A percentile compares a stretch with the other conserved stretches of the same genome.
phyloP scores from a whole-genome alignment of 2,797 vertebrate species.

The Melanotaenia maccullochi region DNA sequence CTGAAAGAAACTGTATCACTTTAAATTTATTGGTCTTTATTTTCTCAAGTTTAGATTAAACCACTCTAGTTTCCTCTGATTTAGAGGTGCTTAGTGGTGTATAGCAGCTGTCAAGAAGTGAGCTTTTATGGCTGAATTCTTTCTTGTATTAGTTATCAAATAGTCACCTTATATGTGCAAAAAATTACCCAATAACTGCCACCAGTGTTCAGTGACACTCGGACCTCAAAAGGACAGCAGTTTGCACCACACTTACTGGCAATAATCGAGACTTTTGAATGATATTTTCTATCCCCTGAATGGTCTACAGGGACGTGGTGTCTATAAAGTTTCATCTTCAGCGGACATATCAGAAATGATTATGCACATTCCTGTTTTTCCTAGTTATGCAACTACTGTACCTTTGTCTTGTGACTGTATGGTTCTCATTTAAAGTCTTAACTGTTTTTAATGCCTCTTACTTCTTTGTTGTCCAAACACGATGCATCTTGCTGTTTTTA shows the following conservation, averaged over 20 bases:
- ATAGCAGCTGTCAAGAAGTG: neutral
- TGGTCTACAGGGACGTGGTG: slow-evolving; percentile 7
- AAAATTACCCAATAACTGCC: slow-evolving; percentile 40
- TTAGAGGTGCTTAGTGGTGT: slow-evolving; percentile 23
- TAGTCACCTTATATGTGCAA: slow-evolving; percentile 31
- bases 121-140: neutral
- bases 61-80: slow-evolving; percentile 17
- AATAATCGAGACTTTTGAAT: slow-evolving; percentile 70
- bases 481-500: slow-evolving; percentile 56
- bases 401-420: slow-evolving; percentile 43
- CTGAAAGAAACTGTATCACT: slow-evolving; percentile 12
- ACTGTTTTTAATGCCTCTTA: slow-evolving; percentile 38
- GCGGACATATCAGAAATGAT: slow-evolving; percentile 37
- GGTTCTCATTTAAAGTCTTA: slow-evolving; percentile 60
- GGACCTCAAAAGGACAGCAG: slow-evolving; percentile 49
- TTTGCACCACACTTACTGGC: slow-evolving; percentile 45
- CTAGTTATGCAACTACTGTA: slow-evolving; percentile 69
- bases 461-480: slow-evolving; percentile 37
- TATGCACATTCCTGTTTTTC: slow-evolving; percentile 71
- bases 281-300: slow-evolving; percentile 16
- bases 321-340: slow-evolving; percentile 31
- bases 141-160: neutral
- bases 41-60: slow-evolving; percentile 23
- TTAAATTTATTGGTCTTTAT: slow-evolving; percentile 18
- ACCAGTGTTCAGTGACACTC: slow-evolving; percentile 38